These are phyloP conservation scores for Takifugu rubripes DNA, from an alignment of 2,797 vertebrate species.

Conservation along the genomic window DNA sequence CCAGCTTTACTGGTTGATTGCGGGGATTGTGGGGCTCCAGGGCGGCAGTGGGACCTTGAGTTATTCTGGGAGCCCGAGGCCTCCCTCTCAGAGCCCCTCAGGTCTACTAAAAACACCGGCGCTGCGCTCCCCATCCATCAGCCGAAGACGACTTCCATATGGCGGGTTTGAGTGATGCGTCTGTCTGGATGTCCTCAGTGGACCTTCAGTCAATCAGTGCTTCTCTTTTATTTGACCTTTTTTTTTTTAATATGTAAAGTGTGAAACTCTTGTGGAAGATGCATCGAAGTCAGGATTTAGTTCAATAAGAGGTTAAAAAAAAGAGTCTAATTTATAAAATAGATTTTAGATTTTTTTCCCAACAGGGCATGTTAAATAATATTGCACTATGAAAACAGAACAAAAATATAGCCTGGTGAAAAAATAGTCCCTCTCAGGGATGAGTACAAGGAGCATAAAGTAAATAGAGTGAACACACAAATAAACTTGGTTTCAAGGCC, in stretches of 20 bases:
- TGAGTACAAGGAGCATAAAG: background rate
- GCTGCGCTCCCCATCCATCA: slow-evolving; percentile 37
- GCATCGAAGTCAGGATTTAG: background rate
- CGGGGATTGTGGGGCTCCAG: slow-evolving; percentile 68
- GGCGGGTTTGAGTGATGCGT: slow-evolving; percentile 36
- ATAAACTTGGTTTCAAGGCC: background rate
- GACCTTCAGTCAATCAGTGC: slow-evolving; percentile 36
- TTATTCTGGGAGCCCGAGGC: slow-evolving; percentile 53
- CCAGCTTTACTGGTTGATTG: slow-evolving; percentile 75
- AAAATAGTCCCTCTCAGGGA: background rate
- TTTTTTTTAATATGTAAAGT: background rate
- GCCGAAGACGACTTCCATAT: slow-evolving; percentile 29
- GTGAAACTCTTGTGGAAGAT: background rate
- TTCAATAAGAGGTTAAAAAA: no score
- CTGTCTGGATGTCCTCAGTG: slow-evolving; percentile 50
- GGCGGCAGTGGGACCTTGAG: slow-evolving; percentile 53
- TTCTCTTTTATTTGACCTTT: background rate
- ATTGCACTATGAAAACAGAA: background rate
- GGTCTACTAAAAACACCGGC: slow-evolving; percentile 37
- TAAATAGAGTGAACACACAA: background rate
- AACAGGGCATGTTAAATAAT: background rate
- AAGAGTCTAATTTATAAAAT: no score
- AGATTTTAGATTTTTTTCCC: no score
- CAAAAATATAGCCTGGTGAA: background rate
- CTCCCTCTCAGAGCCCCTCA: slow-evolving; percentile 28